Evolutionary conservation across 2,797 vertebrate species (phyloP), one percentile per base, ranked within the genome.

Genomic region (Eulemur rubriventer): DNA sequence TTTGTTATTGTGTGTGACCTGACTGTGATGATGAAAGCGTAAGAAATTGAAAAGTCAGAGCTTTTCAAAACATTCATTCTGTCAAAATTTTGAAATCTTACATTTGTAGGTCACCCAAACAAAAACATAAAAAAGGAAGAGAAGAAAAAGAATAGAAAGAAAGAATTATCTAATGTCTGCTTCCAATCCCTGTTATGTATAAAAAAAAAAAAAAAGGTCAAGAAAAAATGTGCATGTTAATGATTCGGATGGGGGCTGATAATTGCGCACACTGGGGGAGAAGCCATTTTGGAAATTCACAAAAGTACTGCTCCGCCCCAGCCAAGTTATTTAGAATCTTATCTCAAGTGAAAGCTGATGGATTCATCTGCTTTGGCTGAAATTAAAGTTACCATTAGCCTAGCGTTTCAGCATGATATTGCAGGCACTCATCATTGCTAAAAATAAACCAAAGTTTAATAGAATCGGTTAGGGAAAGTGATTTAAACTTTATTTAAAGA

Each of bases 401-500:
- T 97, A 97, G 93, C 78, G 41, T 96, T 98, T 88, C 76, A 96
- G 86, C 92, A 69, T 96, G 95, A 96, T 98, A 92, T 97, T 89
- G 83, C 82, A 98, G 90, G 96, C 95, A 97, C 87, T 98, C 98
- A 97, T 88, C 97, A 97, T 96, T 96, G 97, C 96, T 98, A 91
- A 98, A 97, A 97, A 97, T 96, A 98, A 98, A 97, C 97, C 97
- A 98, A 98, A 98, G 97, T 97, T 96, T 94, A 98, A 96, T 52
- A 2, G 59, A 98, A 96, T 96, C 94, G 87, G 96, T 97, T 97
- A 86, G 92, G 96, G 94, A 96, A 97, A 97, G 95, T 95, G 97
- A 98, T 98, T 98, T 98, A 97, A 98, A 98, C 57, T 98, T 97
- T 98, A 98, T 98, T 97, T 98, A 98, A 98, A 97, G 96, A 98